Base-by-base conservation (phyloP, 30 jellyfish, hydroid and myxozoan genomes). In the Rhopilema esculentum region DNA sequence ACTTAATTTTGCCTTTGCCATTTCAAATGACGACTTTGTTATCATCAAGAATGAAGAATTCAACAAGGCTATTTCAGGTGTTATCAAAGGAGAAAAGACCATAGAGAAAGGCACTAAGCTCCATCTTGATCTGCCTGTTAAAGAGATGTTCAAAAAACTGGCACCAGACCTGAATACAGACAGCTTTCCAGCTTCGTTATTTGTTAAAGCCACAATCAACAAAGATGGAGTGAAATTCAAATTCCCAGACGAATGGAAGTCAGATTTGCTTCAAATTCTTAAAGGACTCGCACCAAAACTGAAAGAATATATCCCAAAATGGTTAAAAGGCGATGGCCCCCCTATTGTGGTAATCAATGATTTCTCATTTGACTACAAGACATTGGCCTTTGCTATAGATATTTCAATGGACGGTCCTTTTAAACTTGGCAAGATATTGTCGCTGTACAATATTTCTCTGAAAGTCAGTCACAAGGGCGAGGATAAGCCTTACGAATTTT, bases 231-330 rank as follows among this genome's bases (percentile, higher is more conserved):
- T 91, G 28, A 62, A 61, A 23, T 91, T 84, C 82, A 77, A 75
- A 31, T 90, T 90, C 51, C 97, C 97, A 12, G 97, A 90, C 19
- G 89, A 76, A 16, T 72, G 90, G 90, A 85, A 78, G 78, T 29
- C 89, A 8, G 95, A 84, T 70, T 48, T 91, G 88, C 24, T 91
- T 78, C 69, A 91, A 48, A 72, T 79, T 23, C 87, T 91, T 33
- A 70, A 72, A 73, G 97, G 96, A 12, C 33, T 91, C 19, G 88
- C 92, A 20, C 97, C 97, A 16, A 91, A 91, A 33, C 49, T 91
- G 70, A 85, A 85, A 49, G 97, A 91, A 23, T 30, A 27, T 23
- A 49, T 91, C 26, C 92, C 92, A 23, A 72, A 79, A 70, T 79
- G 96, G 96, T 63, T 88, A 81, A 68, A 77, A 23, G 66, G 86